Evolutionary conservation across 2,888 invertebrate species (phyloP), one percentile per base, ranked within the genome.

Genomic region (Hyppa rectilinea): DNA sequence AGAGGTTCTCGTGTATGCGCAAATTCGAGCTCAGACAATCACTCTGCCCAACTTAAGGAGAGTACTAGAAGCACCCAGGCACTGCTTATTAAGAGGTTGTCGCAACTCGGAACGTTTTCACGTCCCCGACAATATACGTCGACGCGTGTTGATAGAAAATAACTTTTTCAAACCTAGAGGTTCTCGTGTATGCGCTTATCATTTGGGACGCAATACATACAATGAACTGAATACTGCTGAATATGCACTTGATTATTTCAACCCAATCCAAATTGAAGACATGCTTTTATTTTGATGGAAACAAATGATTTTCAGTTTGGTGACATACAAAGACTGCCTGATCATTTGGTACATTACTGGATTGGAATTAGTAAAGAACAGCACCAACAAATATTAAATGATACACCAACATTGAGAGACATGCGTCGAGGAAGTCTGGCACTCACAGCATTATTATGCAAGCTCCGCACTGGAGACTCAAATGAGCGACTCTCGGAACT

Each of bases 361-460:
- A 14, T 60, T n/a, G 60, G 47, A 31, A 47, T 60, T 23, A 23
- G 29, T 9, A 34, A 47, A 45, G n/a, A 45, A 12, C 60, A 60
- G 23, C 47, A 60, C 17, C 45, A 47, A 34, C 60, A 60, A n/a
- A 47, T 60, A 34, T 17, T 60, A 12, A 34, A 47, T 47, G 60
- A 34, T 34, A 60, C 60, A 34, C 31, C 31, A 60, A 34, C 20
- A 23, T 14, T 60, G 12, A 47, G 23, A 14, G 2, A 60, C n/a
- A 47, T 60, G 60, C 60, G 34, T 47, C 45, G 60, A 23, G 60
- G 60, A 23, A 60, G 47, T 14, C 34, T 60, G 47, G 47, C 60
- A 60, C 23, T 60, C 14, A 60, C 60, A 17, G 60, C 45, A 20
- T 31, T 60, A 17, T 60, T 60, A n/a, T 45, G 43, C 59, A 59